Evolutionary conservation across 2,888 invertebrate genomes (phyloP), one percentile per base, ranked within the genome.

Genomic region (Sycophila texana): DNA sequence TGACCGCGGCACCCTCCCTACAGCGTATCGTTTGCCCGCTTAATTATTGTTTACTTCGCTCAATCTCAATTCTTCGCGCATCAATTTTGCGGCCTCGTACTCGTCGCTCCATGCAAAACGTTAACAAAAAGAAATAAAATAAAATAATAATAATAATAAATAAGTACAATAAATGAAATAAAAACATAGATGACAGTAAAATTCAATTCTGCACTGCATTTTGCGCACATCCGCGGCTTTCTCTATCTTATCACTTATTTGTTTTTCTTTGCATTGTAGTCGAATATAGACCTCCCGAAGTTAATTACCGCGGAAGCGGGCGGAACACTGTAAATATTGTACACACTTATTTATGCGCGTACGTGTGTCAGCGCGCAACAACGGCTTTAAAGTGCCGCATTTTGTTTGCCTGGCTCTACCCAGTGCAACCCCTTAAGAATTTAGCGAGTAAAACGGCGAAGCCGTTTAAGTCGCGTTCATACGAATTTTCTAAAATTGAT

Each of bases 41-140:
- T 78, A 67, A 67, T 74, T 70, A 75, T 67, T 81, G 70, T 68
- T 80, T 77, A 49, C 63, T 65, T 77, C 61, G 47, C n/a, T 61
- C 47, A 49, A 75, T 67, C 73, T 68, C 67, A 70, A 75, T 57
- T 81, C 67, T 77, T 81, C 60, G 72, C 63, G 67, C 77, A 75
- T 74, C 65, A 76, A 73, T 73, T 68, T 70, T 47, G 39, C 20
- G 20, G 55, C 20, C 65, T 71, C 30, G 57, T 30, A n/a, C 16
- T 14, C 53, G n/a, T 1, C 22, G 1, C 16, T 1, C n/a, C 14
- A 26, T 71, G 16, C 18, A 12, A 16, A 2, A 0, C 49, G 49
- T 49, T 13, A 58, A 58, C 18, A 30, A 20, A 51, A 68, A 14
- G 57, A 39, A 18, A 26, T 26, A 68, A 39, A 7, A 39, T 18